phyloP scores from a whole-genome alignment of 2,888 invertebrate genomes.

The Scaptodrosophila latifasciaeformis region DNA sequence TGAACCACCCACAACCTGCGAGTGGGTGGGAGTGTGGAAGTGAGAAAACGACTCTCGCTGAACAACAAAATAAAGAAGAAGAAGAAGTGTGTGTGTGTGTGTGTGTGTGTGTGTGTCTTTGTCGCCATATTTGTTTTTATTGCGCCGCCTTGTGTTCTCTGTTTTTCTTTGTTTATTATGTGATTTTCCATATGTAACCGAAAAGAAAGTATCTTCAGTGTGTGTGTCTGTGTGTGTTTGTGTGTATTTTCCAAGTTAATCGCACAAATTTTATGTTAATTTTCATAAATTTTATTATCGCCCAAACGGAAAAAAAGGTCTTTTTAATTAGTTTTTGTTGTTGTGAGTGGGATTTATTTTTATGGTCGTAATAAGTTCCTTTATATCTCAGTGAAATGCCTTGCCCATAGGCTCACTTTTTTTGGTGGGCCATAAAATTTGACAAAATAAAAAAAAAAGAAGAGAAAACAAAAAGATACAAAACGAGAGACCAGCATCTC shows the following conservation, averaged over 20 bases:
- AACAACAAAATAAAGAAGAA: not conserved
- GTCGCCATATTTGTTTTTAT: constrained; percentile 68
- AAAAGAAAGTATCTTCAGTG: constrained; percentile 24
- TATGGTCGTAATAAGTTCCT: constrained; percentile 53
- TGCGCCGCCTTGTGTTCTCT: constrained; percentile 43
- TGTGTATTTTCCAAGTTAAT: constrained; percentile 61
- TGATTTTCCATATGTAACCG: constrained; percentile 62
- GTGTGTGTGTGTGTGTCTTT: constrained; percentile 22
- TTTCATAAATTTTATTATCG: constrained; percentile 70
- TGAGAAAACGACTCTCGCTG: constrained; percentile 3
- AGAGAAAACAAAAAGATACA: no score
- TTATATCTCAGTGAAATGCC: no score
- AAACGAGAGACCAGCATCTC: not conserved
- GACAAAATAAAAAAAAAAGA: no score
- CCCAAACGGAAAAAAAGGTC: constrained; percentile 44
- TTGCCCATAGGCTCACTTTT: no score
- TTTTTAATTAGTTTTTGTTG: constrained; percentile 67
- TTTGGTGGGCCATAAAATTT: constrained; percentile 39
- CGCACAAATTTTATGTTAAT: constrained; percentile 70
- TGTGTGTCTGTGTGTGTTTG: constrained; percentile 7
- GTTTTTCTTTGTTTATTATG: constrained; percentile 66
- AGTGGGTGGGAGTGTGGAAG: no score
- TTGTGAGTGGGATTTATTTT: constrained; percentile 55
- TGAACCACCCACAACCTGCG: not conserved
- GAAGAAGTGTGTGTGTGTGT: constrained; percentile 2